Percentiles rank a stretch among this genome's conserved stretches.
Conservation (phyloP, 35 echinoderm and acorn worm genomes). For the Lytechinus variegatus region DNA sequence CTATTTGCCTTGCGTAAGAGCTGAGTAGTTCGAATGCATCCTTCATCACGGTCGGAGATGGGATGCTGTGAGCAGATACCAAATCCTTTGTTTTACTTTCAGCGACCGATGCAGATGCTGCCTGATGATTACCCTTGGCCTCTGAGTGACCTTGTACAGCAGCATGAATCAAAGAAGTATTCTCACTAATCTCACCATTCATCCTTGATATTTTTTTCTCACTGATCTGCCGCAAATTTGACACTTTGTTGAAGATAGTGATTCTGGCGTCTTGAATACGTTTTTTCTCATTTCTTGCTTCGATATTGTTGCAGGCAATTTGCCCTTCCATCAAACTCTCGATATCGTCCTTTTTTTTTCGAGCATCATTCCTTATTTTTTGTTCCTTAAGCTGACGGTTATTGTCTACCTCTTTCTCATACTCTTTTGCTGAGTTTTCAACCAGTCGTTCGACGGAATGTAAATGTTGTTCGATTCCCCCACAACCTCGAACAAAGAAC, state of each 20-base stretch:
- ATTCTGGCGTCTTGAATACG: neutral
- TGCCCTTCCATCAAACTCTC: neutral
- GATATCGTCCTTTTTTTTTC: neutral
- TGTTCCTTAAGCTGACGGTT: neutral
- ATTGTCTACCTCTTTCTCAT: neutral
- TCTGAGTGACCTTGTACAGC: neutral
- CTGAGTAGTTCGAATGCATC: too few species aligned
- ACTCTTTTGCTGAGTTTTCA: neutral
- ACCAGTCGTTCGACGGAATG: neutral
- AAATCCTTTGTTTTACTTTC: neutral
- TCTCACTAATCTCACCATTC: too few species aligned
- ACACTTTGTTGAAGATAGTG: neutral
- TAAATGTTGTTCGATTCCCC: neutral
- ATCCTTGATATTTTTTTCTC: neutral
- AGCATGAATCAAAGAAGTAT: neutral
- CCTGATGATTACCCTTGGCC: neutral
- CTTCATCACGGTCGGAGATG: neutral
- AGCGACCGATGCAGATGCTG: neutral
- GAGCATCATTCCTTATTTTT: neutral
- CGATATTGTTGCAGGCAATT: neutral
- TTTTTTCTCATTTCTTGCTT: neutral
- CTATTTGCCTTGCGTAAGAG: too few species aligned
- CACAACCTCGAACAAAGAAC: neutral
- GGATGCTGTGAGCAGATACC: neutral
- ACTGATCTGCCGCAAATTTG: neutral